Base-by-base conservation (phyloP, 1,140 invertebrate species). In the Drosophila insularis region DNA sequence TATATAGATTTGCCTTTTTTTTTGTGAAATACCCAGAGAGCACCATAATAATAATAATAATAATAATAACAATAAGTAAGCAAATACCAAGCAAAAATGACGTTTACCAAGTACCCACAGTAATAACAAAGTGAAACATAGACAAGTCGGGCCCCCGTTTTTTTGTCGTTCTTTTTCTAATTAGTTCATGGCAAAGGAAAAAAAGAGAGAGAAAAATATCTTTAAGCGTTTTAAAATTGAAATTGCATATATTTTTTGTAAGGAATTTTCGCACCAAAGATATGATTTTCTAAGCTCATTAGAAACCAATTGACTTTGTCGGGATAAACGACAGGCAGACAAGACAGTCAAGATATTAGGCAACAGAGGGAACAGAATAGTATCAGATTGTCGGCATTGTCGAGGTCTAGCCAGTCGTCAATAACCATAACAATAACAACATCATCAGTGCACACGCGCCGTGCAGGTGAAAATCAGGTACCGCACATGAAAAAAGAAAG, bases 251-350 rank as follows among this genome's bases (percentile, higher is more conserved):
- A 6, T 6, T 35, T 35, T 35, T 35, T 10, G n/a, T 13, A 37
- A 13, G 11, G 35, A 37, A 43, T 43, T 43, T 43, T 17, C 43
- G 14, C 43, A 46, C 43, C 14, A 46, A 14, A 6, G 14, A 13
- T 17, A 2, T 6, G 2, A 10, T 46, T 2, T 17, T 19, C n/a
- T 80, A 76, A 82, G 78, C 81, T 87, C 81, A 85, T 86, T 81
- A 86, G 78, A 86, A 87, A 86, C 81, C 78, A 86, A 87, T 86
- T 86, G 81, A 86, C 81, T 86, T 68, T 68, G 55, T 19, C 39
- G 68, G 68, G 78, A 87, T 86, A 65, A 87, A 72, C 68, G 82
- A 86, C 71, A 86, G 70, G 50, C 27, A 32, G 40, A 50, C 43
- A 40, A 11, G 32, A 35, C 10, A 10, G 32, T 35, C 10, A 5